phyloP scores from a whole-genome alignment of 2,888 invertebrate genomes.

The Yponomeuta plumbellus region DNA sequence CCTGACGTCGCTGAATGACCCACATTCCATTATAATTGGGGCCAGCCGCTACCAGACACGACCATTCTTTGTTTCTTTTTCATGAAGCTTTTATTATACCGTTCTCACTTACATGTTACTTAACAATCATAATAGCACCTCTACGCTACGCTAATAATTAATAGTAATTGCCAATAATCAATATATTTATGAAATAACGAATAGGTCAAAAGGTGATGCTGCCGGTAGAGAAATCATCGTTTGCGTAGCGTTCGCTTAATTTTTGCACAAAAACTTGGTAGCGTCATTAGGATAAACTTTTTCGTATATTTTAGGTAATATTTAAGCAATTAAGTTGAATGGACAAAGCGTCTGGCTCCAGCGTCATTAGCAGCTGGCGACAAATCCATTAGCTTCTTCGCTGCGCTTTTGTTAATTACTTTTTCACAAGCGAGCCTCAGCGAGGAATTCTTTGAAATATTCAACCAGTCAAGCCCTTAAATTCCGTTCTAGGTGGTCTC shows the following conservation, averaged over 20 bases:
- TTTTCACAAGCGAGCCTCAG: not conserved
- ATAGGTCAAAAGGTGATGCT: not conserved
- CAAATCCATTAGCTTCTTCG: not conserved
- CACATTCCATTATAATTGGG: conserved; percentile 32
- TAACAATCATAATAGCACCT: not conserved
- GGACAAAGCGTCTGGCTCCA: not conserved
- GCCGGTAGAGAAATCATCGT: not conserved
- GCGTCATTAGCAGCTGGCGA: not conserved
- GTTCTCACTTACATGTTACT: not conserved
- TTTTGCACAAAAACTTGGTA: not conserved
- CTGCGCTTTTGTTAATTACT: not conserved
- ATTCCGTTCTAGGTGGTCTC: conserved; percentile 2
- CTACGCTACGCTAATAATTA: not conserved
- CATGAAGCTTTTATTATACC: not conserved
- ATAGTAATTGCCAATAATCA: not conserved
- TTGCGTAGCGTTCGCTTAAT: not conserved
- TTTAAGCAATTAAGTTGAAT: not conserved
- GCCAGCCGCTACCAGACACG: conserved; percentile 15
- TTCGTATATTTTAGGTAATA: not conserved
- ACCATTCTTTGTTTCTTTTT: conserved; percentile 9
- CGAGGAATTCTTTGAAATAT: conserved; percentile 4
- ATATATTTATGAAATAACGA: not conserved
- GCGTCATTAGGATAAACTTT: not conserved
- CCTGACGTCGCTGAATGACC: conserved; percentile 26
- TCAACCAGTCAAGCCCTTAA: not conserved